Evolutionary conservation across 2,888 invertebrate species (phyloP).

Genomic region (Melieria omissa): DNA sequence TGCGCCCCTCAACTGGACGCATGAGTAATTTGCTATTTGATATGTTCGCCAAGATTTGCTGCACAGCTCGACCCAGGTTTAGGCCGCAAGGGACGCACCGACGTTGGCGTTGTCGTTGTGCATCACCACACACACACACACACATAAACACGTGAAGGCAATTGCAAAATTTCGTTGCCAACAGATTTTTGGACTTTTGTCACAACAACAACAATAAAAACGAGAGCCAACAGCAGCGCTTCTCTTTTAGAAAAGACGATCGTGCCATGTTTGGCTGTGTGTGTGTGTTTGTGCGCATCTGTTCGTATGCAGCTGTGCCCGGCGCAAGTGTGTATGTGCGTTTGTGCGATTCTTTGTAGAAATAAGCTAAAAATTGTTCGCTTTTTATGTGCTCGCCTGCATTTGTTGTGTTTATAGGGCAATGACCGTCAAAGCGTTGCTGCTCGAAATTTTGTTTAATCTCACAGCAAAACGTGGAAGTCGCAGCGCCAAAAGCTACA

Average conservation of each 20-base stretch:
- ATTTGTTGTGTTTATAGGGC: constrained; percentile 21
- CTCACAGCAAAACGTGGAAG: constrained; percentile 25
- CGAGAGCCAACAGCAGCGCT: not conserved
- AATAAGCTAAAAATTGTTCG: not conserved
- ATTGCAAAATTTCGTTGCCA: too few species aligned
- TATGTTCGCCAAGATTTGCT: constrained; percentile 45
- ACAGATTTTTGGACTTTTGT: not conserved
- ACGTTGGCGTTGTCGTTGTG: not conserved
- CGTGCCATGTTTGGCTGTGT: not conserved
- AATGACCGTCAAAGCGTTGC: constrained; percentile 39
- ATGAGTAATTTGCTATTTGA: constrained; percentile 61
- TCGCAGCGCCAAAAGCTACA: constrained; percentile 22
- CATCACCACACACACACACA: too few species aligned
- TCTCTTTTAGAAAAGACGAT: constrained; percentile 3
- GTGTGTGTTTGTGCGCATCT: not conserved
- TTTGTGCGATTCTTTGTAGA: not conserved
- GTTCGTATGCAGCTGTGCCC: constrained; percentile 10
- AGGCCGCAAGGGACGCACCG: not conserved
- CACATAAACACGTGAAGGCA: too few species aligned
- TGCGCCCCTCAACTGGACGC: constrained; percentile 32
- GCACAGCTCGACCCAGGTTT: not conserved
- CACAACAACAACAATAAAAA: not conserved
- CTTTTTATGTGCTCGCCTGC: constrained; percentile 13
- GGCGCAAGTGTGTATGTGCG: constrained; percentile 4
- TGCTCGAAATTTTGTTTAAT: constrained; percentile 15